Evolutionary conservation across 2,888 invertebrate species (phyloP), one percentile per base, ranked within the genome.

Genomic region (Watsonalla cultraria): DNA sequence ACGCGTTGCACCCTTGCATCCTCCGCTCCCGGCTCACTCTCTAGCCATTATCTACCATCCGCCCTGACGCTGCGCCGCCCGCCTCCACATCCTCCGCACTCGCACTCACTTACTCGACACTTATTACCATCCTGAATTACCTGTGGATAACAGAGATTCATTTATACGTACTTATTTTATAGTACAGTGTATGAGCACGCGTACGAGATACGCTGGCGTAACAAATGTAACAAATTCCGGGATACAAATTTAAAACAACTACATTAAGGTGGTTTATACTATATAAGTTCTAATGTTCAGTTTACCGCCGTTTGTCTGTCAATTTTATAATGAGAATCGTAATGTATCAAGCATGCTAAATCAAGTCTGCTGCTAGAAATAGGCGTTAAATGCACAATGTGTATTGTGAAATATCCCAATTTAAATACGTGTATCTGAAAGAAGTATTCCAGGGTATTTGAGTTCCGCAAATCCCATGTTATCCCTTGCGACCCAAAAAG

Each of bases 71-170:
- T 55, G 60, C 62, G 60, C 62, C 64, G 60, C 62, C 60, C 56
- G 61, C 59, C 60, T 61, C 74, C 64, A 66, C 69, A 69, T 68
- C 55, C 64, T 59, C 55, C 63, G 56, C 60, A 49, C 37, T 13
- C 37, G 37, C 49, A 37, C 49, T 37, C 49, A 39, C 49, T 37
- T 9, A 49, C 15, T 37, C 49, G 37, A 39, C 37, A 15, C 15
- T 39, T 37, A 39, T 13, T 49, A 49, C 11, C 49, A 49, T 49
- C 15, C 37, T 49, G 35, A 5, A 14, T 42, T 42, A 49, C 37
- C 49, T 49, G 49, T 37, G 37, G 11, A 35, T 14, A 37, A 48
- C 13, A 48, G 7, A 48, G 37, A 9, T 15, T 15, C 5, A 9
- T 24, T 46, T 24, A 33, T 8, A 11, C 7, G 15, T 46, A 47